Evolutionary conservation across 1,140 invertebrate genomes (phyloP), one percentile per base, ranked within the genome.

Genomic region (Bombus vancouverensis): DNA sequence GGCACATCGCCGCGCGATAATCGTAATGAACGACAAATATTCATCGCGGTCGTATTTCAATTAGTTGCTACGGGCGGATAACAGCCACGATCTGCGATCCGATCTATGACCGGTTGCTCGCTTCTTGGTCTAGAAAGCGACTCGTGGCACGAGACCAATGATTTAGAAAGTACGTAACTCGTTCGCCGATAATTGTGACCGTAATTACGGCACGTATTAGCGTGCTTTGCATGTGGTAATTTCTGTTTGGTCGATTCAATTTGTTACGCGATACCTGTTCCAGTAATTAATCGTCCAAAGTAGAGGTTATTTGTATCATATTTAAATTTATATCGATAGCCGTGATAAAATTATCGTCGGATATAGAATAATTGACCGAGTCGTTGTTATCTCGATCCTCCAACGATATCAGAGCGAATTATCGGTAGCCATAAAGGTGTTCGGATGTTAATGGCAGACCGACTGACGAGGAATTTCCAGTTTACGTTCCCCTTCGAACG

Each of bases 11-110:
- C 28, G 42, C 47, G 32, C 18, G 2, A 77, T 42, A n/a, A 70
- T 62, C 74, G 10, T 32, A 72, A 71, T 22, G 53, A 85, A 62
- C 79, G 53, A 62, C 59, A 66, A 74, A 81, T 81, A 79, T 85
- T 32, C 75, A 18, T 76, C 53, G 57, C 28, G 25, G n/a, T 81
- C 59, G 77, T 68, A 68, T 57, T 68, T 81, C 71, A 66, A 85
- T 85, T 73, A 47, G 53, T 39, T 18, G 53, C 39, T 34, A n/a
- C 39, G 15, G 2, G 34, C 34, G n/a, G 32, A 53, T 85, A 84
- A 62, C 57, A 34, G 65, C 25, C 18, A 18, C 5, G 22, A 22
- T 53, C 47, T 0, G 8, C 34, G 12, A 18, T 32, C 76, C 13
- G 44, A 42, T 44, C 59, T 65, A 44, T 10, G 34, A 59, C 34